A percentile compares a stretch with the other conserved stretches of the same genome.
Evolutionary conservation across 2,888 invertebrate species (phyloP).

Genomic region (Brenthis hecate): DNA sequence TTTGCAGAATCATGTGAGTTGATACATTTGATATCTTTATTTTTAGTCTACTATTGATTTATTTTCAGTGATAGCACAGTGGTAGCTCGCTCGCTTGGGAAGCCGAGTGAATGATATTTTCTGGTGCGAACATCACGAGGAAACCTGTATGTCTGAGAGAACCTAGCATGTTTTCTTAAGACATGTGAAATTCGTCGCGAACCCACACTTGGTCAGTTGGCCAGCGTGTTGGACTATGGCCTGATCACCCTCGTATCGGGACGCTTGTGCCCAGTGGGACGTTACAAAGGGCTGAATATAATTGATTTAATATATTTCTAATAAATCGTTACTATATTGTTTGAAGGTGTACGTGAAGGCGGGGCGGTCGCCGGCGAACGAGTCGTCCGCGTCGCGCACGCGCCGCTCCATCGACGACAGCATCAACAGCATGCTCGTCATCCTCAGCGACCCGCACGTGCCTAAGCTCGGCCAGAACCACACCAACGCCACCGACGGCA

Average conservation of each 20-base stretch:
- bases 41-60: not conserved
- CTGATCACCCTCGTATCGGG: not conserved
- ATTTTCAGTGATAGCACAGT: not conserved
- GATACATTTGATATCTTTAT: not conserved
- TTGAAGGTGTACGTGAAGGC: conserved; percentile 63
- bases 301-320: not conserved
- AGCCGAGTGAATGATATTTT: too few species aligned
- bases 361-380: conserved; percentile 40
- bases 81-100: not conserved
- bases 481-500: conserved; percentile 58
- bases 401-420: conserved; percentile 61
- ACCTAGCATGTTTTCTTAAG: too few species aligned
- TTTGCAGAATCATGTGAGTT: conserved; percentile 88
- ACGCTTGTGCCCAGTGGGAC: not conserved
- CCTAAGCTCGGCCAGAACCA: conserved; percentile 55
- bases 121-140: too few species aligned
- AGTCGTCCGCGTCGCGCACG: conserved; percentile 38
- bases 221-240: too few species aligned
- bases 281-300: not conserved
- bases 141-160: too few species aligned
- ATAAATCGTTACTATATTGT: not conserved
- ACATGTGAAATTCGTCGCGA: too few species aligned
- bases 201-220: too few species aligned
- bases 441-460: conserved; percentile 55
- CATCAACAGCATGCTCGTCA: conserved; percentile 67